Evolutionary conservation across 2,113 vertebrate species (phyloP).

Genomic region (Octodon degus): DNA sequence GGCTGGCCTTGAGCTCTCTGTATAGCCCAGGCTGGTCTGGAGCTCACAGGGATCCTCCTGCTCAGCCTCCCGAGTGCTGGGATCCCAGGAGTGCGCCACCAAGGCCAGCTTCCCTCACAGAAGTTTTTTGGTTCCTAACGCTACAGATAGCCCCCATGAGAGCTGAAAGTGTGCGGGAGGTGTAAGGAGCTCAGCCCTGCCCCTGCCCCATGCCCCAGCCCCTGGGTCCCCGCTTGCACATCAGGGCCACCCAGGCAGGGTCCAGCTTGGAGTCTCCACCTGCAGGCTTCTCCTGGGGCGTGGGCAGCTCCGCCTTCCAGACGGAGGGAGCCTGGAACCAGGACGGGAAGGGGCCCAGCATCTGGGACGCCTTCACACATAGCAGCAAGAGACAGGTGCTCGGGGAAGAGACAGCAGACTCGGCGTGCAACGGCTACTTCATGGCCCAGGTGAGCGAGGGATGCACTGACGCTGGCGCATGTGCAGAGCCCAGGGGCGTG

Average conservation of each 20-base stretch:
- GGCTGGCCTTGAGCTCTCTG: too few species aligned
- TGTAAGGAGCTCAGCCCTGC: neutral
- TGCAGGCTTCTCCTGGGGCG: constrained; percentile 95
- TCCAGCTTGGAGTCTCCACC: constrained; percentile 1
- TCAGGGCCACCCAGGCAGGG: too few species aligned
- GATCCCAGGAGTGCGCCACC: too few species aligned
- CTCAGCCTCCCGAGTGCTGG: too few species aligned
- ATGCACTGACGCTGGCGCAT: fast-evolving
- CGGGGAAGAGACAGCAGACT: constrained; percentile 90
- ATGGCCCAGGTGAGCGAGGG: constrained; percentile 89
- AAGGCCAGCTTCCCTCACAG: neutral
- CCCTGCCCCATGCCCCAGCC: neutral
- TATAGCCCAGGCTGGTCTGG: too few species aligned
- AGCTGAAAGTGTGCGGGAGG: too few species aligned
- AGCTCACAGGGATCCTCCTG: too few species aligned
- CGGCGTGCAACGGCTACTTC: constrained; percentile 93
- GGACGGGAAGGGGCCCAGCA: constrained; percentile 95
- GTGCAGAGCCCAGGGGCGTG: fast-evolving
- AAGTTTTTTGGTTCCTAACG: neutral
- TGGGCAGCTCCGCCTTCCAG: constrained; percentile 96
- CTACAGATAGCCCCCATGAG: neutral
- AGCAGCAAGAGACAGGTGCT: constrained; percentile 87
- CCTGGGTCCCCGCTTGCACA: neutral
- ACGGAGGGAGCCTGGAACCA: constrained; percentile 97
- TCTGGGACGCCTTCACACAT: constrained; percentile 95